phyloP scores from a whole-genome alignment of 35 echinoderm and acorn worm genomes.

The Apostichopus californicus region DNA sequence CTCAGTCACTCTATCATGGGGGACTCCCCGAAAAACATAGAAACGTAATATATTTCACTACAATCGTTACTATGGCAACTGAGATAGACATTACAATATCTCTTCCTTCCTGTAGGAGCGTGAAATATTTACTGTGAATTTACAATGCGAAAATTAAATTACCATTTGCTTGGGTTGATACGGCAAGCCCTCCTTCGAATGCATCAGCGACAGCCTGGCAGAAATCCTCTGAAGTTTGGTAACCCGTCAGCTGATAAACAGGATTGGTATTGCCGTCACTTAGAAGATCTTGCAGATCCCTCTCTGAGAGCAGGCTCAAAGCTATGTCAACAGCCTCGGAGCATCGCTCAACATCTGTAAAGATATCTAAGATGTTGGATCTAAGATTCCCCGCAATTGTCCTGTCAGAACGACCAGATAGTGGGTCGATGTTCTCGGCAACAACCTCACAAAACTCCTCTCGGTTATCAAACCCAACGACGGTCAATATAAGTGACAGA shows the following conservation, averaged over 20 bases:
- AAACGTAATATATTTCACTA: too few relatives aligned
- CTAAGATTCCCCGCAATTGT: neutral
- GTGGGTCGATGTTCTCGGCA: neutral
- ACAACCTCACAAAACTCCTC: neutral
- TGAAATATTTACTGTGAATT: too few relatives aligned
- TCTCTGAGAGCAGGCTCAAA: neutral
- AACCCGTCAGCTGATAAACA: conserved; percentile 23
- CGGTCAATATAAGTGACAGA: neutral
- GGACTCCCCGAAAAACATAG: too few relatives aligned
- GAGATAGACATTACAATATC: too few relatives aligned
- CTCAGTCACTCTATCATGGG: too few relatives aligned
- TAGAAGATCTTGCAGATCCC: neutral
- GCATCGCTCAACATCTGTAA: conserved; percentile 19
- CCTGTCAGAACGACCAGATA: neutral
- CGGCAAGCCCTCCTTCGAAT: neutral
- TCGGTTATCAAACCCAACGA: neutral
- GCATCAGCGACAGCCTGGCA: conserved; percentile 39
- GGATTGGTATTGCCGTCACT: neutral
- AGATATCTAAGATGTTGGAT: neutral
- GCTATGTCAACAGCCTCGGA: neutral
- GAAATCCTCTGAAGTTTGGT: neutral
- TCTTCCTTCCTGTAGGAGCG: too few relatives aligned
- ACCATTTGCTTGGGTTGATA: neutral
- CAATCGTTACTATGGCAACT: too few relatives aligned
- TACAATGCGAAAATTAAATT: neutral